Evolutionary conservation across 2,797 vertebrate species (phyloP).

Genomic region (Melanogrammus aeglefinus): DNA sequence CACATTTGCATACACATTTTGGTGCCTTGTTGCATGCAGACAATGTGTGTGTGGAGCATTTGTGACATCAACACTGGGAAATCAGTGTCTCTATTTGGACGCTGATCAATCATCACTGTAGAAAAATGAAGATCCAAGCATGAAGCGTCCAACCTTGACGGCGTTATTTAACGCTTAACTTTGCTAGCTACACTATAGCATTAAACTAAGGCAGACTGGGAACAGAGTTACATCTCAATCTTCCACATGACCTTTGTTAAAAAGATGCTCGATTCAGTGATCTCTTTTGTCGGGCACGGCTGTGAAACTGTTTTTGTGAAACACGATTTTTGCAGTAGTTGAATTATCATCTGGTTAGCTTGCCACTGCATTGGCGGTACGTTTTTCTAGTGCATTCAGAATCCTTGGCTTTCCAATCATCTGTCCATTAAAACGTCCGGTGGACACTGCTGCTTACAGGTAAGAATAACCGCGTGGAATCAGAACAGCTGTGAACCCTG

Average conservation of each 20-base stretch:
- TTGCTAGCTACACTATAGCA: background rate
- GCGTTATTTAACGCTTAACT: constrained; percentile 14
- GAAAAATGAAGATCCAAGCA: constrained; percentile 14
- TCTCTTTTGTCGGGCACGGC: background rate
- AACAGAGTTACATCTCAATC: constrained; percentile 3
- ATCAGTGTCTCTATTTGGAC: background rate
- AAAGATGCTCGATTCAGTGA: background rate
- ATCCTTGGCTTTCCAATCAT: background rate
- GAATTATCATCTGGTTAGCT: background rate
- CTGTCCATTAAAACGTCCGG: background rate
- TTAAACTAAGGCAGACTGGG: background rate
- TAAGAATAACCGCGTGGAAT: background rate
- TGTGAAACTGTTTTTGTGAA: background rate
- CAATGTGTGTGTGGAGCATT: background rate
- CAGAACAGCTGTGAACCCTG: background rate
- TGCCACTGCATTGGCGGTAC: background rate
- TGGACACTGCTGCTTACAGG: background rate
- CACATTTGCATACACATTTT: constrained; percentile 2
- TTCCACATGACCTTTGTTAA: background rate
- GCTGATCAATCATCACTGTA: background rate
- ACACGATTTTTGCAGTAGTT: background rate
- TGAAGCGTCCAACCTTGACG: constrained; percentile 10
- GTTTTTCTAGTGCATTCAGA: background rate
- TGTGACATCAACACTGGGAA: background rate
- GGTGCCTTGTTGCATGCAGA: background rate